Evolutionary conservation across 2,888 invertebrate species (phyloP), one percentile per base, ranked within the genome.

Genomic region (Epinotia brunnichana): DNA sequence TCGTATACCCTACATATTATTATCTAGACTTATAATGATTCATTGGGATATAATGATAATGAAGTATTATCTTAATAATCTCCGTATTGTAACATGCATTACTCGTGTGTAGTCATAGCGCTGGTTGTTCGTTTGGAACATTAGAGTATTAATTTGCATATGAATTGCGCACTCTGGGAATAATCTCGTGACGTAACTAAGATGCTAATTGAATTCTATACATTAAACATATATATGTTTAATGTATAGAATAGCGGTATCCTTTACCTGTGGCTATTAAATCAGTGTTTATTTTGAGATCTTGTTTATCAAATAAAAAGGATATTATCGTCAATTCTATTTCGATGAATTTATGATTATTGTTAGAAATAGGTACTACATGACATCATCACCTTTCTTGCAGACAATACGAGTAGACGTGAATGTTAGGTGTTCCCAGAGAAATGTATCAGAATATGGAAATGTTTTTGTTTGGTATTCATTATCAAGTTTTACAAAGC

Each of bases 1-100:
- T 15, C 15, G 48, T 35, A 17, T 56, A 35, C 35, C 9, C 7
- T 15, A 21, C 19, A 63, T 24, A 35, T 29, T 64, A 19, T 70
- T 70, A 70, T 70, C 63, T 39, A 70, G 39, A 19, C 35, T 48
- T 63, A 57, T 29, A 39, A 63, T 19, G 48, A 63, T 13, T 35
- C 10, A 19, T 48, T 44, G 35, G 57, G 29, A 63, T 48, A 63
- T 70, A 57, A 48, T 51, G 41, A 63, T 70, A 57, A 48, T 51
- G 41, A 11, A 21, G 13, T 9, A 19, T 59, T 64, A 70, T 70
- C 70, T 59, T 70, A 56, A 62, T 56, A 19, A 70, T 69, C 24
- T 61, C 21, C 15, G 7, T 24, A 44, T 44, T 61, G 44, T 61
- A 24, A 48, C 29, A 44, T 17, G 13, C 17, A 48, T 63, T 41